Percentiles rank a stretch among this genome's conserved stretches.
Conservation (phyloP, 2,888 invertebrate species). For the Harpalus rubripes region DNA sequence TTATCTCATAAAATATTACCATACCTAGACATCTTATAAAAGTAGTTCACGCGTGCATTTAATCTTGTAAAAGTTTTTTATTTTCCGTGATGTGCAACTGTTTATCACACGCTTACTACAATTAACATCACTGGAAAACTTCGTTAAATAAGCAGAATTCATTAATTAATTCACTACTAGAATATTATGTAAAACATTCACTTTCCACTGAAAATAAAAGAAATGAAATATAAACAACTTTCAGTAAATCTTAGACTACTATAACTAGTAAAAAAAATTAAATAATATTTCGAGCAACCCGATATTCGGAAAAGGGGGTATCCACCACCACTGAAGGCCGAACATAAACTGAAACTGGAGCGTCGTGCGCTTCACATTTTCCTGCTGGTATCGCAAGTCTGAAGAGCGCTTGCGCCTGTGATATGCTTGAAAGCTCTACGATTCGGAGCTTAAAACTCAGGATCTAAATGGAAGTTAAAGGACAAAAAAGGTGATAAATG, state of each 20-base stretch:
- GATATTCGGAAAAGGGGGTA: neutral
- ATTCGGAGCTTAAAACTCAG: conserved; percentile 12
- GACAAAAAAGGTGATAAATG: conserved; percentile 31
- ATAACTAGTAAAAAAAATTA: neutral
- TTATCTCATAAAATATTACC: conserved; percentile 38
- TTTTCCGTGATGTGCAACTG: conserved; percentile 14
- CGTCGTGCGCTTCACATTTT: neutral
- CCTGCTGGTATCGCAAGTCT: conserved; percentile 3
- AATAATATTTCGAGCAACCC: neutral
- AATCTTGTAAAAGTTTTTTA: conserved; percentile 61
- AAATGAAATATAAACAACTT: conserved; percentile 3
- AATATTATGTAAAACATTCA: neutral
- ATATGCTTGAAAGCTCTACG: conserved; percentile 15
- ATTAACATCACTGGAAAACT: conserved; percentile 35
- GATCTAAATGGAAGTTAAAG: conserved; percentile 28
- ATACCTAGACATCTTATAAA: conserved; percentile 56
- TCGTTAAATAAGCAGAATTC: neutral
- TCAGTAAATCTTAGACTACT: neutral
- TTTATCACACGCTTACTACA: conserved; percentile 52
- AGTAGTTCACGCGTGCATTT: conserved; percentile 34
- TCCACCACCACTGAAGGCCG: neutral
- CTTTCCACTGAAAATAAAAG: neutral
- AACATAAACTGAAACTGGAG: conserved; percentile 28
- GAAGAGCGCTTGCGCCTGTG: neutral
- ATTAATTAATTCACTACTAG: conserved; percentile 20